phyloP scores from a whole-genome alignment of 2,797 vertebrate species.

The Poeciliopsis infans region DNA sequence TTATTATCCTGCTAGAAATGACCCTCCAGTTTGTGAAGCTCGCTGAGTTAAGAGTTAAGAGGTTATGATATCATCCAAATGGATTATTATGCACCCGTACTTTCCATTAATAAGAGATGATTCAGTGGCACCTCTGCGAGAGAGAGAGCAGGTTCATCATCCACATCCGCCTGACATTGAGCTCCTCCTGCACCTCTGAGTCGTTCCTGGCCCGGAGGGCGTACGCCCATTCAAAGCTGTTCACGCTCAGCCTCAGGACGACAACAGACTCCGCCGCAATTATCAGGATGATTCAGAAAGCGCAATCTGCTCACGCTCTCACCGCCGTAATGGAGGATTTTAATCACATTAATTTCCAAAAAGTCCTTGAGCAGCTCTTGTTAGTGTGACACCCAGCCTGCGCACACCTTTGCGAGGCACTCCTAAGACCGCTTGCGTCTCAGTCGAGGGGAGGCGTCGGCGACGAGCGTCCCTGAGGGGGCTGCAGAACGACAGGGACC shows the following conservation, averaged over 20 bases:
- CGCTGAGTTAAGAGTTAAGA: conserved; percentile 13
- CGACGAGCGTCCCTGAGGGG: conserved; percentile 30
- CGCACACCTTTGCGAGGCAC: conserved; percentile 17
- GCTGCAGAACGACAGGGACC: not conserved
- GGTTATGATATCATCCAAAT: conserved; percentile 15
- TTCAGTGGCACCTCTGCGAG: conserved; percentile 19
- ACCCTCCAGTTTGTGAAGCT: not conserved
- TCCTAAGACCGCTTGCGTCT: conserved; percentile 36
- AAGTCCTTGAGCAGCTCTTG: conserved; percentile 56
- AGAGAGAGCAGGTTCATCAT: conserved; percentile 33
- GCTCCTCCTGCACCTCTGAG: conserved; percentile 29
- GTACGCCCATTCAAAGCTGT: conserved; percentile 44
- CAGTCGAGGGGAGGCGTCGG: conserved; percentile 20
- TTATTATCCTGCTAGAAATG: not conserved
- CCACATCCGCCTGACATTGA: conserved; percentile 40
- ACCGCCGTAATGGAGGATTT: conserved; percentile 46
- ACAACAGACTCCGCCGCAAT: conserved; percentile 50
- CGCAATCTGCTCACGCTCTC: conserved; percentile 52
- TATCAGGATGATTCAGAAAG: conserved; percentile 56
- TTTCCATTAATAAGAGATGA: conserved; percentile 43
- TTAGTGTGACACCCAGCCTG: conserved; percentile 17
- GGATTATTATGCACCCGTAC: conserved; percentile 2
- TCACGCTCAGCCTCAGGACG: conserved; percentile 51
- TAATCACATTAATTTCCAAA: conserved; percentile 59
- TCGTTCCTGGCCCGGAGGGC: conserved; percentile 15